These are phyloP conservation scores for Phylloscopus collybita DNA, from an alignment of 2,797 vertebrate species.

Conservation along the genomic window DNA sequence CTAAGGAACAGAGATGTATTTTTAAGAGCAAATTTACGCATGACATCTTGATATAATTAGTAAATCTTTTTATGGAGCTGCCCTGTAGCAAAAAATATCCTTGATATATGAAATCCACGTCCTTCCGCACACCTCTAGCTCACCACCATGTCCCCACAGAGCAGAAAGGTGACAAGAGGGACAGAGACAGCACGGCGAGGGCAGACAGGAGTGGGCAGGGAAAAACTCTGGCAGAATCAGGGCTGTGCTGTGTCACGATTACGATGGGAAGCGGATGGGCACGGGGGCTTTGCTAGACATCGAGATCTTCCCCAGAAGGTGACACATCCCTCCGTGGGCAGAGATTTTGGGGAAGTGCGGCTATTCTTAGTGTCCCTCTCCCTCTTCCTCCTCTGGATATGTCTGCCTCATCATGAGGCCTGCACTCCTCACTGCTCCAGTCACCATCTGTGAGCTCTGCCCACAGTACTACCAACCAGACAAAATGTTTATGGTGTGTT, in stretches of 20 bases:
- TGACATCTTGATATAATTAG: neutral
- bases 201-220: neutral
- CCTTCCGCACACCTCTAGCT: neutral
- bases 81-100: neutral
- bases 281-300: neutral
- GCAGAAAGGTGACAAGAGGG: neutral
- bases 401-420: neutral
- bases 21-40: conserved; percentile 12
- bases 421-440: neutral
- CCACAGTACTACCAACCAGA: neutral
- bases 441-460: conserved; percentile 33
- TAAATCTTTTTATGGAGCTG: conserved; percentile 4
- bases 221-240: neutral
- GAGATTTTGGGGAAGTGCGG: conserved; percentile 23
- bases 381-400: neutral
- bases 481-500: neutral
- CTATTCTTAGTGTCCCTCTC: conserved; percentile 25
- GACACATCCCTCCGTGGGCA: conserved; percentile 39
- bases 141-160: rapidly evolving
- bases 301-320: neutral
- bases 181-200: rapidly evolving
- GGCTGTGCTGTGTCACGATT: neutral
- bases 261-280: neutral
- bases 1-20: neutral
- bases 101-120: neutral